phyloP scores from a whole-genome alignment of 2,113 vertebrate genomes.

The Thalassarche chlororhynchos region DNA sequence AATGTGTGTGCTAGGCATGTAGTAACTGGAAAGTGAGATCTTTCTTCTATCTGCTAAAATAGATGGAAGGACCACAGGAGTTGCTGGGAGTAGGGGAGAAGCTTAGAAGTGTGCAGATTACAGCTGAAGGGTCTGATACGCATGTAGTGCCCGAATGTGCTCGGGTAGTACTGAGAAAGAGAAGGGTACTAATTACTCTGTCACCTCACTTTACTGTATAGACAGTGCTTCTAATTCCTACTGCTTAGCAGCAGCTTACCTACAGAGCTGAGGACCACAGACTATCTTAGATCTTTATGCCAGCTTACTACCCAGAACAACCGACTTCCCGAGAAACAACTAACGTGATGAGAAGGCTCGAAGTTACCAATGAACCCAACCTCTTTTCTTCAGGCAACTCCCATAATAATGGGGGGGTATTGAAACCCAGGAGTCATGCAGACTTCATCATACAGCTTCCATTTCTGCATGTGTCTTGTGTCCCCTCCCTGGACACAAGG shows the following conservation, averaged over 20 bases:
- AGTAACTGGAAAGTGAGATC: neutral
- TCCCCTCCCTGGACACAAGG: neutral
- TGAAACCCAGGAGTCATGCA: neutral
- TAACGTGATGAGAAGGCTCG: neutral
- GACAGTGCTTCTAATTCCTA: neutral
- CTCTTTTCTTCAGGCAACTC: neutral
- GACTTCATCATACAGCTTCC: neutral
- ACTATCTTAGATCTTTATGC: neutral
- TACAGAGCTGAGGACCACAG: neutral
- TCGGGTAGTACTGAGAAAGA: rapidly evolving
- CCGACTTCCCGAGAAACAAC: neutral
- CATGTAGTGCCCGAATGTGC: neutral
- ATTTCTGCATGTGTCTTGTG: neutral
- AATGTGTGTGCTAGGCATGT: neutral
- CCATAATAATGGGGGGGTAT: rapidly evolving
- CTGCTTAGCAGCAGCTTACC: neutral
- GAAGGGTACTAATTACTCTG: neutral
- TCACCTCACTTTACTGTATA: neutral
- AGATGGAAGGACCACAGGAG: neutral
- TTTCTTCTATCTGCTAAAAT: neutral
- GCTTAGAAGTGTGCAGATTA: neutral
- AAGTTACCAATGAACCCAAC: neutral
- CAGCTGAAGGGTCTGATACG: neutral
- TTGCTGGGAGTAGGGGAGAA: neutral
- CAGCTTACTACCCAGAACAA: neutral